Conservation (phyloP, 1,140 invertebrate genomes). For the Mylabris phalerata region DNA sequence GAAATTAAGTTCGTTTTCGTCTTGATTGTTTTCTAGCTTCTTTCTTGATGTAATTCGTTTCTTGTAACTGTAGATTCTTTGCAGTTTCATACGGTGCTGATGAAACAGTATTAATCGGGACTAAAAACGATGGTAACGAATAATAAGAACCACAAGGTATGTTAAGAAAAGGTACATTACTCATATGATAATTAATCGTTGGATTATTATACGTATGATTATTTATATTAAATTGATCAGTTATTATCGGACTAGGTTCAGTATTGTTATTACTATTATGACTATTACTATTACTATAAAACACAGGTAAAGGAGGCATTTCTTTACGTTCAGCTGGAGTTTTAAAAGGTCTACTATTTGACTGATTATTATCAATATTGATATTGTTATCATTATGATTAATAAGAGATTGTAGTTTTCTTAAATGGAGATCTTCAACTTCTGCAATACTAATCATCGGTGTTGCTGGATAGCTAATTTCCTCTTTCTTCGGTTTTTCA, state of each 20-base stretch:
- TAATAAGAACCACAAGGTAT: constrained; percentile 12
- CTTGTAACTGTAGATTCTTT: constrained; percentile 3
- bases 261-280: constrained; percentile 7
- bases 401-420: constrained; percentile 1
- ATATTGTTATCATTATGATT: neutral
- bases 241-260: constrained; percentile 19
- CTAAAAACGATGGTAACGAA: constrained; percentile 12
- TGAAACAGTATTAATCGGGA: constrained; percentile 7
- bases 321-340: constrained; percentile 29
- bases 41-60: constrained; percentile 6
- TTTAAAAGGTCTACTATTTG: constrained; percentile 17
- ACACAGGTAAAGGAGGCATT: constrained; percentile 23
- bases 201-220: constrained; percentile 31
- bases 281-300: neutral
- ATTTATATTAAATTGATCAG: constrained; percentile 30
- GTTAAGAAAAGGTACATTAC: constrained; percentile 17
- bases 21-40: constrained; percentile 11
- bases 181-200: constrained; percentile 33
- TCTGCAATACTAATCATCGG: constrained; percentile 33
- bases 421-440: constrained; percentile 17
- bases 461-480: constrained; percentile 30
- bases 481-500: constrained; percentile 16
- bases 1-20: constrained; percentile 6
- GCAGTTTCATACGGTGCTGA: constrained; percentile 1
- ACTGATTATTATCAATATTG: too few relatives aligned